Base-by-base conservation (phyloP, 92 coral and sea anemone genomes). In the Nematostella vectensis region DNA sequence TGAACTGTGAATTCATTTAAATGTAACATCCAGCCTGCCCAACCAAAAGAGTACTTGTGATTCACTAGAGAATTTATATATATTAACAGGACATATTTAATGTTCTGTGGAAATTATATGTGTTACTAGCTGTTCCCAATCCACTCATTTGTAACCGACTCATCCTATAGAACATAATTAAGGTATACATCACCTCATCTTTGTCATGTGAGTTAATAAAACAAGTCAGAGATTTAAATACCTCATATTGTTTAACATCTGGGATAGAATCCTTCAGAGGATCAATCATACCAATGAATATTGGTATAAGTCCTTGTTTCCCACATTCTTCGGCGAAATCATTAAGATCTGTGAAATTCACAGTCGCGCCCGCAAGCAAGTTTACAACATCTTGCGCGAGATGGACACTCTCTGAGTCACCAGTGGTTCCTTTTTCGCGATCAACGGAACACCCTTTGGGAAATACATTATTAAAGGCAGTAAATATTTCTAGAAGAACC, bases 191-290 rank as follows among this genome's bases (percentile, higher is more conserved):
- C n/a, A n/a, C n/a, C n/a, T n/a, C n/a, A n/a, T n/a, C n/a, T n/a
- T 33, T 33, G 40, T 6, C 40, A 33, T 6, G 40, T 33, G 6
- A 6, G 15, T 33, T 6, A 15, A 33, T 33, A 6, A 15, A 33
- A 33, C 40, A 33, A 33, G 40, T 33, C 15, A 33, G 8, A 33
- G 40, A 33, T 33, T 6, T 6, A 33, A 33, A n/a, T 67, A 79
- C 86, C 86, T 40, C 57, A 17, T 39, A 57, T 0, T 56, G 62
- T 21, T 54, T 27, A 40, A 67, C 58, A 13, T 67, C 81, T 2
- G 65, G 65, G 16, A 65, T 61, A 40, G 65, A 61, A 18, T 43
- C 66, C 51, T 67, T 79, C 57, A 79, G 43, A 22, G 62, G 60
- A 25, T 68, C 63, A 11, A 56, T 43, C 58, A 79, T 62, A 26